Evolutionary conservation across 2,113 vertebrate species (phyloP).

Genomic region (Cyprinodon tularosa): DNA sequence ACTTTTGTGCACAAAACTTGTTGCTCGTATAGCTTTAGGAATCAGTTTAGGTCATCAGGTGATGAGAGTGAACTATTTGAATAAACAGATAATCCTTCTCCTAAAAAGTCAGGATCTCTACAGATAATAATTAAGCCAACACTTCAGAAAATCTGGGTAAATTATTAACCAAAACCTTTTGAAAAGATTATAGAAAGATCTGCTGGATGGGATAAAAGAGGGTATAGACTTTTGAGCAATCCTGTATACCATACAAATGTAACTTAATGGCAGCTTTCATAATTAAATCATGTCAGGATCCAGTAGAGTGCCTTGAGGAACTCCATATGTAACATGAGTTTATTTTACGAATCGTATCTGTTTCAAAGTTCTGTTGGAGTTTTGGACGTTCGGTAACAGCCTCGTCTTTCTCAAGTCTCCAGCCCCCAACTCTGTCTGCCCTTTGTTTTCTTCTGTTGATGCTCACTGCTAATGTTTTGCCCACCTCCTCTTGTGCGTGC

Average conservation of each 20-base stretch:
- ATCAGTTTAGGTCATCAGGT: too few species aligned
- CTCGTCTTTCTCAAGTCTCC: neutral
- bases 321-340: neutral
- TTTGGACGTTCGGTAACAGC: conserved; percentile 5
- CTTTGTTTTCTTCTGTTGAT: conserved; percentile 52
- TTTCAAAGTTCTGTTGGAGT: too few species aligned
- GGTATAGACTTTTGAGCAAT: neutral
- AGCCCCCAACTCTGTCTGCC: conserved; percentile 31
- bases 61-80: too few species aligned
- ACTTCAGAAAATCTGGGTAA: too few species aligned
- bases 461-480: conserved; percentile 83
- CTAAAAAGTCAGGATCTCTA: too few species aligned
- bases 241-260: neutral
- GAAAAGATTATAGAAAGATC: neutral
- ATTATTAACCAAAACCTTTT: neutral
- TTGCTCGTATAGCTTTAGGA: too few species aligned
- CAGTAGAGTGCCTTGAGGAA: neutral
- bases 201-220: neutral
- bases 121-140: too few species aligned
- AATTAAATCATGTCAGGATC: neutral
- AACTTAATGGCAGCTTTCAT: neutral
- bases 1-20: too few species aligned
- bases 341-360: neutral
- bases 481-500: conserved; percentile 87
- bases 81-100: too few species aligned